phyloP scores from a whole-genome alignment of 2,113 vertebrate species.

The Azemiops feae region DNA sequence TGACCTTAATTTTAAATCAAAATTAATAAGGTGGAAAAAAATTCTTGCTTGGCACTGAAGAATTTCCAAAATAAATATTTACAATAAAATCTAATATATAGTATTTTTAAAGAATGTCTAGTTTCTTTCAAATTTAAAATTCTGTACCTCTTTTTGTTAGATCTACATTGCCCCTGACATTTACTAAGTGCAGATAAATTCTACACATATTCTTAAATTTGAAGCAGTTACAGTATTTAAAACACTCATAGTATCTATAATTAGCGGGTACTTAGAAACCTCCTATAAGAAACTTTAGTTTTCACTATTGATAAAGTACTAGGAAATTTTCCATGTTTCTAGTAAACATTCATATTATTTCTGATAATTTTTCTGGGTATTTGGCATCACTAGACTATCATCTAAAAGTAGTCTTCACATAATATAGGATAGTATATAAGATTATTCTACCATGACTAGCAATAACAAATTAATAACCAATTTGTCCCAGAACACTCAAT shows the following conservation, averaged over 20 bases:
- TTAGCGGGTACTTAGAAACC: neutral
- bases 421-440: neutral
- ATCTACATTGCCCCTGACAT: neutral
- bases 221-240: neutral
- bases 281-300: too few relatives aligned
- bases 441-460: neutral
- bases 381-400: neutral
- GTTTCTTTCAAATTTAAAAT: neutral
- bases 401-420: neutral
- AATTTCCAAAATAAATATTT: neutral
- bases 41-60: neutral
- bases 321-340: too few relatives aligned
- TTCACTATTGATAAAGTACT: too few relatives aligned
- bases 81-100: neutral
- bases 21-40: neutral
- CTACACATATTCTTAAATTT: neutral
- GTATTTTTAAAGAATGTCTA: neutral
- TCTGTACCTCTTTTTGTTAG: neutral
- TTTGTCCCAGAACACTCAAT: neutral
- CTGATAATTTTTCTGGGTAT: neutral
- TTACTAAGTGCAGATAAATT: neutral
- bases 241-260: neutral
- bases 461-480: neutral
- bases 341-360: neutral
- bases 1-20: neutral